A percentile compares a stretch with the other conserved stretches of the same genome.
Evolutionary conservation across 2,797 vertebrate species (phyloP).

Genomic region (Sebastes wilsoni): DNA sequence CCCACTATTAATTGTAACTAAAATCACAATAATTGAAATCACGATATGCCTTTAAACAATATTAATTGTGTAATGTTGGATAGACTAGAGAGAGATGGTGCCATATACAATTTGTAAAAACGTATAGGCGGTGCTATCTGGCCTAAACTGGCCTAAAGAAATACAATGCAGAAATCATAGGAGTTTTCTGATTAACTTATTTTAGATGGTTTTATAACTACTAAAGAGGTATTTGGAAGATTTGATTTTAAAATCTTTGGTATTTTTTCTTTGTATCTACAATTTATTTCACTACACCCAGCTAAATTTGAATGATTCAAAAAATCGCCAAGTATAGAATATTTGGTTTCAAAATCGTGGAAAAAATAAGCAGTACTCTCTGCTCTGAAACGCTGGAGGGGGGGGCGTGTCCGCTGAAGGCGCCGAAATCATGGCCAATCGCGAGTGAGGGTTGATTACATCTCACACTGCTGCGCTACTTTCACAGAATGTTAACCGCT

Average conservation of each 20-base stretch:
- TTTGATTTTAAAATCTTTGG: neutral
- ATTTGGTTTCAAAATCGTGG: no score
- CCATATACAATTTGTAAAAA: neutral
- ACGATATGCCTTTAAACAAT: neutral
- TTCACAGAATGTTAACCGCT: no score
- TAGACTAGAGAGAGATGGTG: neutral
- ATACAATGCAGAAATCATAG: neutral
- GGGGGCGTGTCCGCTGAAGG: no score
- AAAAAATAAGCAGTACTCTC: no score
- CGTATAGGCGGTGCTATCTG: neutral
- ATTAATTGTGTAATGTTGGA: neutral
- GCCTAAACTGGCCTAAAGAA: neutral
- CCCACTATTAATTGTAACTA: neutral
- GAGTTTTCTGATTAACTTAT: neutral
- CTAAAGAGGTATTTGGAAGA: neutral
- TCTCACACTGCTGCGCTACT: no score
- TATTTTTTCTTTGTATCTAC: neutral
- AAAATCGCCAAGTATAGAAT: no score
- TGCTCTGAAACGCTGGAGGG: no score
- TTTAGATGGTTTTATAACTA: neutral
- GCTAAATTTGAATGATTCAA: no score
- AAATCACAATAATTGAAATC: neutral
- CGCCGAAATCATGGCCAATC: accelerated
- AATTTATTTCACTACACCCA: neutral
- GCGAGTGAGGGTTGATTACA: no score